phyloP scores from a whole-genome alignment of 2,113 vertebrate species.

The Nipponia nippon region DNA sequence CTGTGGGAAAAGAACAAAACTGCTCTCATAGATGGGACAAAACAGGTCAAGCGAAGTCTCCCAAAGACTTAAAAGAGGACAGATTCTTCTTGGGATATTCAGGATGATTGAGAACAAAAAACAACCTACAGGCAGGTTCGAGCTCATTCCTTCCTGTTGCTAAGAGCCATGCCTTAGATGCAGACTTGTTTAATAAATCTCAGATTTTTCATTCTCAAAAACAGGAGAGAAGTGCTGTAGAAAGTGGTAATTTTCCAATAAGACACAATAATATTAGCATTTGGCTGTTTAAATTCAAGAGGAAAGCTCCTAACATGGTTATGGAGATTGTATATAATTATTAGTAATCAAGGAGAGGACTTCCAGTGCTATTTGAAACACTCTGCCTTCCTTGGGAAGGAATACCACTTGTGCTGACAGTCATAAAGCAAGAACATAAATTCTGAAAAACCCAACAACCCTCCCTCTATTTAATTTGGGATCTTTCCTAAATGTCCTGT shows the following conservation, averaged over 20 bases:
- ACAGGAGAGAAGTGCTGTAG: not conserved
- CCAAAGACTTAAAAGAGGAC: not conserved
- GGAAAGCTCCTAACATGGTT: not conserved
- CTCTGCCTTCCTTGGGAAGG: slow-evolving; percentile 17
- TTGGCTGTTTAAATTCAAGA: not conserved
- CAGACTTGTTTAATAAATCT: not conserved
- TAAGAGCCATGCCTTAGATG: not conserved
- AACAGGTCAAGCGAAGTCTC: not conserved
- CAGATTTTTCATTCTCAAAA: not conserved
- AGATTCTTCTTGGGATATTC: not conserved
- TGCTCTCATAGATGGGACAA: not conserved
- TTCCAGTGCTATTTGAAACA: slow-evolving; percentile 16
- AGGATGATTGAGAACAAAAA: not conserved
- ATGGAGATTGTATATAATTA: not conserved
- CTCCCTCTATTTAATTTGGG: not conserved
- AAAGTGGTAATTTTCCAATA: not conserved
- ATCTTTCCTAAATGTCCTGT: not conserved
- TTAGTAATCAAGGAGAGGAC: slow-evolving; percentile 9
- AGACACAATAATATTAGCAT: not conserved
- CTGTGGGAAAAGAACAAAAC: not conserved
- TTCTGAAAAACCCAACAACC: not conserved
- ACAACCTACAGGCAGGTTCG: not conserved
- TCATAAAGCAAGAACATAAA: not conserved
- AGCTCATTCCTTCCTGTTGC: not conserved
- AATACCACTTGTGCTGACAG: not conserved